Base-by-base conservation (phyloP, 2,888 invertebrate species). In the Drosophila austrosaltans region DNA sequence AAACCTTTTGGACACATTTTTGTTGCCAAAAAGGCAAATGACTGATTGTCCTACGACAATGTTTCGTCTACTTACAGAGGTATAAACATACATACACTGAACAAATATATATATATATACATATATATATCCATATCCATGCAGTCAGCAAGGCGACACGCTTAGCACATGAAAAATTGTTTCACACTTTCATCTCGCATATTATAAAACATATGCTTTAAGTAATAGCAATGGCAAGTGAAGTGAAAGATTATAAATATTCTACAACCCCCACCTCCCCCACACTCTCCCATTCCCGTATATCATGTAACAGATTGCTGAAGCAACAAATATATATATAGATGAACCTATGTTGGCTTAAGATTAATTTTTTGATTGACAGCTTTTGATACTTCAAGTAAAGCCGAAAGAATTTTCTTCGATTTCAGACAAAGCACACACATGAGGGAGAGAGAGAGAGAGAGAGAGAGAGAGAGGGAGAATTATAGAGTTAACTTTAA, bases 191-290 rank as follows among this genome's bases (percentile, higher is more conserved):
- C 63, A 70, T 72, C 64, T 76, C 74, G 85, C 89, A 77, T 82
- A 84, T 89, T 84, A 84, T 81, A 89, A 89, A 85, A 87, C 89
- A 89, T 84, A 87, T 84, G 89, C 89, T 83, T 40, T 89, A 82
- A 82, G 84, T 89, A 82, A 82, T 89, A 81, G 83, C 88, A 82
- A 63, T 72, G 69, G 62, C 54, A 87, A 74, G 81, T 83, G 69
- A 82, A 76, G 76, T 65, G 72, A 73, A 72, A 72, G 70, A 72
- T 63, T 70, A 22, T 39, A 39, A 39, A 22, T 58, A 40, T 36
- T 22, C 39, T 20, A 58, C 20, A 7, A 22, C 39, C 63, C 8
- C 3, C 12, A 25, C 1, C 48, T 10, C 10, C 1, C 22, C 22
- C 48, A 16, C 48, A 25, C 48, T 25, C 1, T 25, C 22, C 3